Conservation (phyloP, 2,888 invertebrate genomes). For the Amphipyra berbera region DNA sequence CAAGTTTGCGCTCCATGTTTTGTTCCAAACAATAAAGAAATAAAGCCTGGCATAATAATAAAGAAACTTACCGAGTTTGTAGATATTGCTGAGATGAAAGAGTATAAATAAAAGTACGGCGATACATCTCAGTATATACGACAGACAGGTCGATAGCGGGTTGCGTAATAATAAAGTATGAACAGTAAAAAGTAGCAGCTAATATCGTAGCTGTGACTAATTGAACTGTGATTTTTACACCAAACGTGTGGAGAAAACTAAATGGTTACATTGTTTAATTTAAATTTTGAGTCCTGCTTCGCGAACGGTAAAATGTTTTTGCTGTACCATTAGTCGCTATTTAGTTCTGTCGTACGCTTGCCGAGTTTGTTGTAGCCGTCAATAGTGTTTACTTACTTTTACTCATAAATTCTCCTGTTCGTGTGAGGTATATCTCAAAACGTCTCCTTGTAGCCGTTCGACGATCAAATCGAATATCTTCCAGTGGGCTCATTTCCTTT, state of each 20-base stretch:
- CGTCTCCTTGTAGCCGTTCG: constrained; percentile 70
- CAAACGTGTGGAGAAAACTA: constrained; percentile 22
- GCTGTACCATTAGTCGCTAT: constrained; percentile 12
- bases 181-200: constrained; percentile 16
- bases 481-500: constrained; percentile 84
- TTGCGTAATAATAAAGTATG: constrained; percentile 41
- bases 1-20: constrained; percentile 55
- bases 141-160: constrained; percentile 42
- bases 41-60: constrained; percentile 62
- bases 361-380: constrained; percentile 11
- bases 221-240: constrained; percentile 17
- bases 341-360: constrained; percentile 5
- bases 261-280: constrained; percentile 39
- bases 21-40: constrained; percentile 61
- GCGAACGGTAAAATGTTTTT: constrained; percentile 10
- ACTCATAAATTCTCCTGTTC: constrained; percentile 45
- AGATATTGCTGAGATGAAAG: constrained; percentile 62
- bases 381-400: constrained; percentile 4
- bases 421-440: constrained; percentile 74
- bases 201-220: constrained; percentile 25
- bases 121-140: constrained; percentile 38
- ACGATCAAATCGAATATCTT: constrained; percentile 80
- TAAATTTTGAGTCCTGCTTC: constrained; percentile 28
- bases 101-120: constrained; percentile 57
- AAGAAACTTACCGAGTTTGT: constrained; percentile 63